Evolutionary conservation across 92 coral and sea anemone genomes (phyloP).

Genomic region (Epizoanthus fatuus): DNA sequence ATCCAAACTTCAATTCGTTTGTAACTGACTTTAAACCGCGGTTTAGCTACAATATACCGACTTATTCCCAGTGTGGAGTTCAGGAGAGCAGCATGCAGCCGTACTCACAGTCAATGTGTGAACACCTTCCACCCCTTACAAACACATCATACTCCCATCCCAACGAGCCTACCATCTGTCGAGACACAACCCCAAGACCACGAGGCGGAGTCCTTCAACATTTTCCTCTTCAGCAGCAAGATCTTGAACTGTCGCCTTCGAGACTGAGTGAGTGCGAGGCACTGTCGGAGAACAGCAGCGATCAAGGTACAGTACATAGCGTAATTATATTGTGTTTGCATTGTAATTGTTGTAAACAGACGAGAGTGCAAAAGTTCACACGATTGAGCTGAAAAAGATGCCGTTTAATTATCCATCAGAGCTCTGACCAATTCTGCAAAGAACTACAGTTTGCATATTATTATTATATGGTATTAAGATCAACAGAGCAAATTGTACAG

Average conservation of each 20-base stretch:
- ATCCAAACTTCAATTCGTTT: slow-evolving; percentile 49
- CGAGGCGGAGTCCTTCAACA: slow-evolving; percentile 22
- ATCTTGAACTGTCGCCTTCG: slow-evolving; percentile 37
- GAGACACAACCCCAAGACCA: neutral
- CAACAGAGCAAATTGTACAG: neutral
- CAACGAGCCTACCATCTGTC: neutral
- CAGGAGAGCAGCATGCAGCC: slow-evolving; percentile 13
- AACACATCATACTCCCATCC: slow-evolving; percentile 11
- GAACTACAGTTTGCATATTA: neutral
- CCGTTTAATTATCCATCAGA: slow-evolving; percentile 6
- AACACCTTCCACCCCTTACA: slow-evolving; percentile 27
- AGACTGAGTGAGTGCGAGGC: slow-evolving; percentile 23
- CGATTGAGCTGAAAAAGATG: neutral
- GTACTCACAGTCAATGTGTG: slow-evolving; percentile 19
- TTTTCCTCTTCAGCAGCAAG: slow-evolving; percentile 19
- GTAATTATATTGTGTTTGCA: slow-evolving; percentile 21
- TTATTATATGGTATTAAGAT: neutral
- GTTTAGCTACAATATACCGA: slow-evolving; percentile 33
- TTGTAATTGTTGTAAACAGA: slow-evolving; percentile 31
- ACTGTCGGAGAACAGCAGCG: slow-evolving; percentile 46
- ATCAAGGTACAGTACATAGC: slow-evolving; percentile 33
- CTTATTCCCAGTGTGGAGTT: slow-evolving; percentile 34
- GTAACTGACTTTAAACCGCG: slow-evolving; percentile 26
- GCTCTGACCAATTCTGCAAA: neutral
- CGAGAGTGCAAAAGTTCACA: slow-evolving; percentile 25